Evolutionary conservation across 2,888 invertebrate species (phyloP).

Genomic region (Falcaria lacertinaria): DNA sequence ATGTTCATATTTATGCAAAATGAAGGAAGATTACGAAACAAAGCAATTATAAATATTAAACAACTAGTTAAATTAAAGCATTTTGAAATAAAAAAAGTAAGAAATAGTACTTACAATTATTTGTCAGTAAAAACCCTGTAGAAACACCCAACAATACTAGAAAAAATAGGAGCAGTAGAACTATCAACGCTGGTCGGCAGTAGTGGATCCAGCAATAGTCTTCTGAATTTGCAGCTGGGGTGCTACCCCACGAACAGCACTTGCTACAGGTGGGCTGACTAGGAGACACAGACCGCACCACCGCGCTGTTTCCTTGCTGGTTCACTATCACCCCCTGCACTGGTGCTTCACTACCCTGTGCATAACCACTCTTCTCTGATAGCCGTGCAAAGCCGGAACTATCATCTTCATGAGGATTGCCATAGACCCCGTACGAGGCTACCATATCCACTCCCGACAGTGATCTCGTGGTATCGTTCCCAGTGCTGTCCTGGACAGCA

Average conservation of each 20-base stretch:
- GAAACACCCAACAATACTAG: slow-evolving; percentile 77
- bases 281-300: slow-evolving; percentile 51
- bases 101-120: slow-evolving; percentile 74
- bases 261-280: slow-evolving; percentile 48
- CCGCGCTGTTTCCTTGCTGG: slow-evolving; percentile 74
- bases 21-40: no score
- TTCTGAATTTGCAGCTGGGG: slow-evolving; percentile 64
- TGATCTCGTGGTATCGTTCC: slow-evolving; percentile 64
- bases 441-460: slow-evolving; percentile 75
- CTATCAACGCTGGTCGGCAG: slow-evolving; percentile 76
- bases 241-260: slow-evolving; percentile 58
- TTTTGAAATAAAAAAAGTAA: slow-evolving; percentile 5
- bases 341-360: slow-evolving; percentile 67
- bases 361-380: slow-evolving; percentile 64
- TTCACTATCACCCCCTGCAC: slow-evolving; percentile 76
- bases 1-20: no score
- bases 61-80: no score
- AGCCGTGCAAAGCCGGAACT: slow-evolving; percentile 70
- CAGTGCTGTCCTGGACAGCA: slow-evolving; percentile 53
- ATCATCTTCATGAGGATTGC: slow-evolving; percentile 71
- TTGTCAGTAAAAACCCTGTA: slow-evolving; percentile 79
- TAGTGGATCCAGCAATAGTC: slow-evolving; percentile 77
- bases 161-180: slow-evolving; percentile 75
- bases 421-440: slow-evolving; percentile 76
- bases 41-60: no score